Evolutionary conservation across 2,888 invertebrate species (phyloP).

Genomic region (Zelleria hepariella): DNA sequence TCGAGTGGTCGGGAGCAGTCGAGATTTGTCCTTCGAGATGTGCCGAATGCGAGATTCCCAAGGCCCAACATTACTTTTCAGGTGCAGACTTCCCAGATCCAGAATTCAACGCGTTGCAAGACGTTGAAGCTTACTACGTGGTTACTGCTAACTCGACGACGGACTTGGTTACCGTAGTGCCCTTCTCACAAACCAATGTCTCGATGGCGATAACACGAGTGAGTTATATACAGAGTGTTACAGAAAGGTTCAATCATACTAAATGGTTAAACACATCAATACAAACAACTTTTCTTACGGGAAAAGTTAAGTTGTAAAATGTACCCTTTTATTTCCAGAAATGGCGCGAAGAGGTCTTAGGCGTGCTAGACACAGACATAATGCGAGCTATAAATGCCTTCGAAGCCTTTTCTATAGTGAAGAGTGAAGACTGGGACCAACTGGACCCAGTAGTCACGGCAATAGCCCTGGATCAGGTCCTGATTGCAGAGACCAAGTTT

Average conservation of each 20-base stretch:
- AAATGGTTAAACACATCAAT: too few species aligned
- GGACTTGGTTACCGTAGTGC: conserved; percentile 45
- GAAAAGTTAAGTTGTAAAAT: too few species aligned
- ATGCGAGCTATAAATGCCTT: conserved; percentile 42
- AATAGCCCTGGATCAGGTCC: conserved; percentile 32
- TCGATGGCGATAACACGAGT: conserved; percentile 33
- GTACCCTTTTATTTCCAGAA: too few species aligned
- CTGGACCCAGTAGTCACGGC: conserved; percentile 47
- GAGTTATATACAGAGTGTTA: conserved; percentile 10
- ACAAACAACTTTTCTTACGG: too few species aligned
- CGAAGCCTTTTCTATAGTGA: conserved; percentile 32
- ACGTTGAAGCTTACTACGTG: conserved; percentile 50
- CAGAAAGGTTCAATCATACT: too few species aligned
- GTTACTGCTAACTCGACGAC: conserved; percentile 35
- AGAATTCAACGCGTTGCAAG: conserved; percentile 51
- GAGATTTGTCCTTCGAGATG: too few species aligned
- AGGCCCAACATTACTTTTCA: conserved; percentile 19
- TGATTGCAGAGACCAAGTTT: conserved; percentile 45
- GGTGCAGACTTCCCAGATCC: conserved; percentile 28
- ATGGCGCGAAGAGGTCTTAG: conserved; percentile 42
- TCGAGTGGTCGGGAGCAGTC: too few species aligned
- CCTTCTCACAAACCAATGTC: conserved; percentile 38
- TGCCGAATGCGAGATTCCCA: too few species aligned
- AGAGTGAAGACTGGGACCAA: conserved; percentile 31
- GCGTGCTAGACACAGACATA: conserved; percentile 39